Conservation (phyloP, 2,797 vertebrate genomes). For the Buceros bicornis region DNA sequence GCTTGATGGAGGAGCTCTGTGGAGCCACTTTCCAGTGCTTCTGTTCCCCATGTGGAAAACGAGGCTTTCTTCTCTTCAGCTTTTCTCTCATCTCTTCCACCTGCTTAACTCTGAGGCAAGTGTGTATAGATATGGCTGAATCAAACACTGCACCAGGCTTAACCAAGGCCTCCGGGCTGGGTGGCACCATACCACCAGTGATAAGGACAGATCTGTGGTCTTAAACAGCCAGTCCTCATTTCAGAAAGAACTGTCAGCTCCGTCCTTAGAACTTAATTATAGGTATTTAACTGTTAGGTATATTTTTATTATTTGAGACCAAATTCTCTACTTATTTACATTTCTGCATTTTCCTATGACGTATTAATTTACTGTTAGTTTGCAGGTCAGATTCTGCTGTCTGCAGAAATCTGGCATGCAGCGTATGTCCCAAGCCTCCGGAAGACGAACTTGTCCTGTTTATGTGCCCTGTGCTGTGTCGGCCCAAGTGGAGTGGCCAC, state of each 20-base stretch:
- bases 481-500: background rate
- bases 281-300: background rate
- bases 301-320: background rate
- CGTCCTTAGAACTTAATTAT: background rate
- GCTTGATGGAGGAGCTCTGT: background rate
- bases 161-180: background rate
- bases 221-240: background rate
- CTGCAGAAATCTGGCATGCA: slow-evolving; percentile 1
- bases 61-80: background rate
- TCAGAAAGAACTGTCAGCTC: background rate
- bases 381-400: slow-evolving; percentile 14
- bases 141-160: background rate
- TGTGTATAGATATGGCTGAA: background rate
- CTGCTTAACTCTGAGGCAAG: background rate
- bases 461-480: background rate
- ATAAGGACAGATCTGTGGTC: background rate
- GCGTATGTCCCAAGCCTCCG: background rate
- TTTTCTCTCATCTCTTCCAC: background rate
- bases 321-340: background rate
- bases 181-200: background rate
- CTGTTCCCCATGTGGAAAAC: background rate
- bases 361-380: background rate
- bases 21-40: background rate
- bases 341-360: background rate
- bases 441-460: background rate